These are phyloP conservation scores for Channa argus DNA, from an alignment of 2,113 vertebrate species.

Conservation along the genomic window DNA sequence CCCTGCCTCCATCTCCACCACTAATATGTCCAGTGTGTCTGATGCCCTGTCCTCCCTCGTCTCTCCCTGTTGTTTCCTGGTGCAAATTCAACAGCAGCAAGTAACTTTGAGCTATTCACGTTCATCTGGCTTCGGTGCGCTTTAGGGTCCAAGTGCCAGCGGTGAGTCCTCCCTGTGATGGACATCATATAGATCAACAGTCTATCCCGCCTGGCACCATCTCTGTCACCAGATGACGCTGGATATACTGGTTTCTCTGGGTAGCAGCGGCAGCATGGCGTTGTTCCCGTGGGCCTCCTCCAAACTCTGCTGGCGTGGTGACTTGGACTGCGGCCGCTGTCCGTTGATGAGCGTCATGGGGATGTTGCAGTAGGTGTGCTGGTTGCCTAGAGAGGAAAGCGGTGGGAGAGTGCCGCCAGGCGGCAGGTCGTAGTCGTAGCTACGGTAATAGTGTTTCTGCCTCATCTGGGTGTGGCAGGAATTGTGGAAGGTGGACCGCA, in stretches of 20 bases:
- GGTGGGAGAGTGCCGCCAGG: slow-evolving; percentile 89
- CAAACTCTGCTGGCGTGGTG: slow-evolving; percentile 90
- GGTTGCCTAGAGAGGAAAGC: slow-evolving; percentile 92
- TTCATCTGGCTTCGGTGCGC: slow-evolving; percentile 81
- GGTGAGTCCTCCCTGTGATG: slow-evolving; percentile 50
- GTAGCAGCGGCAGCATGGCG: slow-evolving; percentile 95
- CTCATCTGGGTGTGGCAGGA: slow-evolving; percentile 89
- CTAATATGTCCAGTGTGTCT: slow-evolving; percentile 23
- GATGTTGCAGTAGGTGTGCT: slow-evolving; percentile 99
- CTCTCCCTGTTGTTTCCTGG: slow-evolving; percentile 85
- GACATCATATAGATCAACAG: slow-evolving; percentile 27
- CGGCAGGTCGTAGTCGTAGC: slow-evolving; percentile 95
- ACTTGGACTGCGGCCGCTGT: slow-evolving; percentile 92
- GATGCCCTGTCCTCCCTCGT: background rate
- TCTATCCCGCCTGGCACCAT: slow-evolving; percentile 9
- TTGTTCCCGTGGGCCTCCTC: slow-evolving; percentile 97
- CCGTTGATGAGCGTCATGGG: slow-evolving; percentile 98
- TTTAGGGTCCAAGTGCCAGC: slow-evolving; percentile 48
- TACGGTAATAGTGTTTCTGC: slow-evolving; percentile 97
- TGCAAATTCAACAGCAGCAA: slow-evolving; percentile 89
- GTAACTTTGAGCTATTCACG: slow-evolving; percentile 73
- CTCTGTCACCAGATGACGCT: slow-evolving; percentile 98
- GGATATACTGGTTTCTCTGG: slow-evolving; percentile 97
- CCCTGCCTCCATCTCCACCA: slow-evolving; percentile 13
- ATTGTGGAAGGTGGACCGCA: slow-evolving; percentile 94